Evolutionary conservation across 2,797 vertebrate species (phyloP).

Genomic region (Tolypeutes matacus): DNA sequence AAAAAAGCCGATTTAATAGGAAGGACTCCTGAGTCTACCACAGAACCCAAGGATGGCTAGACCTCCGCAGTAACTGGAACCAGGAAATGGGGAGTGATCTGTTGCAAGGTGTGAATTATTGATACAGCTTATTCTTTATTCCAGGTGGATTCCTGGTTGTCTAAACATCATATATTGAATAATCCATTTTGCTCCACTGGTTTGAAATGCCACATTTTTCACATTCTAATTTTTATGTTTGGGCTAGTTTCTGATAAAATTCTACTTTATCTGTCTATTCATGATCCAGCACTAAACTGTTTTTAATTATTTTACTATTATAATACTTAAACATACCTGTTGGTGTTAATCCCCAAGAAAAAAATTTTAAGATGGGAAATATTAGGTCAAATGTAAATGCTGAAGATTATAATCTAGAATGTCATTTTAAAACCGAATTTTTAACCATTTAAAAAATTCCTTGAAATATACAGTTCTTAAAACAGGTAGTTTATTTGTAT

Average conservation of each 20-base stretch:
- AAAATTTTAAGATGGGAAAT: not conserved
- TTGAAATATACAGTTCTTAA: not conserved
- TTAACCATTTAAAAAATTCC: slow-evolving; percentile 24
- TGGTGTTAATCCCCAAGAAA: not conserved
- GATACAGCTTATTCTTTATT: not conserved
- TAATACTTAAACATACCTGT: not conserved
- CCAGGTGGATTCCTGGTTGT: not conserved
- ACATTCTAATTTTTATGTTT: not conserved
- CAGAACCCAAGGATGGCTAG: not conserved
- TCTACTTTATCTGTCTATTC: not conserved
- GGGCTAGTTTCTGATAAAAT: not conserved
- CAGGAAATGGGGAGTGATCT: not conserved
- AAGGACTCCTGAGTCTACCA: not conserved
- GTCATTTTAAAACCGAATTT: not conserved
- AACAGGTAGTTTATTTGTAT: not conserved
- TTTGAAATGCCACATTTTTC: not conserved
- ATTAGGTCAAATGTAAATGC: not conserved
- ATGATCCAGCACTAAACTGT: not conserved
- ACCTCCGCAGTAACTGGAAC: too few species aligned
- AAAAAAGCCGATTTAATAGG: not conserved
- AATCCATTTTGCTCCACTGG: not conserved
- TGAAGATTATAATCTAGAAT: not conserved
- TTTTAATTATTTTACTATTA: not conserved
- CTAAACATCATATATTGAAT: not conserved
- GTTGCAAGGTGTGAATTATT: not conserved